Evolutionary conservation across 1,140 invertebrate genomes (phyloP).

Genomic region (Drosophila kurseongensis): DNA sequence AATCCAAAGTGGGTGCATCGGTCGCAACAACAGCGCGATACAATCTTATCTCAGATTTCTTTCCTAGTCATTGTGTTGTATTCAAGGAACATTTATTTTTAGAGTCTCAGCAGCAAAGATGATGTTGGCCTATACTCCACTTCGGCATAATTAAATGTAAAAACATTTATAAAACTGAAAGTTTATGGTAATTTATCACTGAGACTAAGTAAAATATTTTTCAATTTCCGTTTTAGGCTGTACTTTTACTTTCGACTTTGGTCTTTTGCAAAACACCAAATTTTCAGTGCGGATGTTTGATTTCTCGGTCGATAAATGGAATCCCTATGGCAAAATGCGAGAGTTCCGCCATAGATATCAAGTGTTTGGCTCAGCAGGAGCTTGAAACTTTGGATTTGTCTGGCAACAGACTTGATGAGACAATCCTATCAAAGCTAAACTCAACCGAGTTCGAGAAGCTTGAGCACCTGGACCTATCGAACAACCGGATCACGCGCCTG

Average conservation of each 20-base stretch:
- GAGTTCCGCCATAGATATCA: background rate
- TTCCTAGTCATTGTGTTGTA: too few species aligned
- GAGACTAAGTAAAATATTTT: too few species aligned
- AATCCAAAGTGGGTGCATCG: too few species aligned
- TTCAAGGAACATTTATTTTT: too few species aligned
- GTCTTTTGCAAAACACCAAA: background rate
- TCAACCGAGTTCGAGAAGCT: background rate
- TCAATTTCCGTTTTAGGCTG: too few species aligned
- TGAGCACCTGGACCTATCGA: conserved; percentile 19
- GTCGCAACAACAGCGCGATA: too few species aligned
- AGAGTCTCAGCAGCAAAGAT: too few species aligned
- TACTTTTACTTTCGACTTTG: too few species aligned
- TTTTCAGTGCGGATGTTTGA: conserved; percentile 1
- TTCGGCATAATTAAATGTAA: too few species aligned
- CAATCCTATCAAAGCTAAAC: conserved; percentile 1
- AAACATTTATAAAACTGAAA: too few species aligned
- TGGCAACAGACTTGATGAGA: background rate
- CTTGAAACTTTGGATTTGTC: conserved; percentile 1
- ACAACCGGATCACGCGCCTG: conserved; percentile 15
- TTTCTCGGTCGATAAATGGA: background rate
- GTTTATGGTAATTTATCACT: background rate
- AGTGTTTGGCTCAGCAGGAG: background rate
- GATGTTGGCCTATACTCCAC: too few species aligned
- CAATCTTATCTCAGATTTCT: too few species aligned
- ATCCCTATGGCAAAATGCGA: background rate